Evolutionary conservation across 2,888 invertebrate species (phyloP), one percentile per base, ranked within the genome.

Genomic region (Lasioglossum oenotherae): DNA sequence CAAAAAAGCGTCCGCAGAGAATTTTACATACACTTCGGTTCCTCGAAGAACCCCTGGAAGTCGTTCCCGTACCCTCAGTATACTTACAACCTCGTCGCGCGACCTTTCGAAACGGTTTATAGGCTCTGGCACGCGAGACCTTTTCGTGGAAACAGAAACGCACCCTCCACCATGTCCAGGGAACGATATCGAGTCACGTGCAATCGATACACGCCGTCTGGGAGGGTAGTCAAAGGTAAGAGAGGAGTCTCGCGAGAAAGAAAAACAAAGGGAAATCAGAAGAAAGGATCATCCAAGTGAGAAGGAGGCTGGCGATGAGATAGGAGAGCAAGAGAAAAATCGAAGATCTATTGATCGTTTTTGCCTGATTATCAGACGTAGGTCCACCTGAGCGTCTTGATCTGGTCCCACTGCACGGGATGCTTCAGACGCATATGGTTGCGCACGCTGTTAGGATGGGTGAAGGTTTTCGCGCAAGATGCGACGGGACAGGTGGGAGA

Each of bases 361-460:
- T 6, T 23, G 71, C 71, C 71, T n/a, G 38, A 84, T 78, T 74
- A 94, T 95, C 96, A 96, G 95, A 96, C 96, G 94, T 96, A 96
- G 93, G 97, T 97, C 97, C 97, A 97, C 94, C 97, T 97, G 89
- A 97, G 96, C 81, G 97, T 97, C 96, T 98, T 98, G 97, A 98
- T 98, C 95, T 97, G 96, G 93, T 97, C 97, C 98, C 98, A 98
- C 94, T 98, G 97, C 90, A 96, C 96, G 74, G 97, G 97, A 95
- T 98, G 98, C 95, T 98, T 98, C 93, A 97, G 96, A 92, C 98
- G 96, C 98, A 98, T 98, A 95, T 98, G 98, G 96, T 98, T 98
- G 92, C 98, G 96, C 91, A 98, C 98, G 83, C 98, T 98, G 96
- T 98, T 98, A 87, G 98, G 98, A 95, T 98, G 98, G 87, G 97